Evolutionary conservation across 2,797 vertebrate species (phyloP), one percentile per base, ranked within the genome.

Genomic region (Malacoraja senta): DNA sequence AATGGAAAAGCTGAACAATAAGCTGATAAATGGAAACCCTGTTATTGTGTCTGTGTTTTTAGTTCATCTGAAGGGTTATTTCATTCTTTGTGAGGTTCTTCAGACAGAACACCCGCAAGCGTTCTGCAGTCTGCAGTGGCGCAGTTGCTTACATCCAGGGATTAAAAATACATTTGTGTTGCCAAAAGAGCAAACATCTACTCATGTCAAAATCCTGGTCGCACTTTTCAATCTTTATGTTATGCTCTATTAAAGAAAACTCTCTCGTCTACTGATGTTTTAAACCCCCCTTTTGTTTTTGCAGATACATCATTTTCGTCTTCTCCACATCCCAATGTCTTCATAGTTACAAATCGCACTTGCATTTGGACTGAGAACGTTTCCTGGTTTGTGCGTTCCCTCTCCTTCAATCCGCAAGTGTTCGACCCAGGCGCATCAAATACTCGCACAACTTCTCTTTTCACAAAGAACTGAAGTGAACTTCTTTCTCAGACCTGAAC

Each of bases 161-260:
- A 88, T 88, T 88, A 88, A 88, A 88, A 63, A 35, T 35, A 88
- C n/a, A 88, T 88, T 88, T 68, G 61, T 35, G 65, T 88, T 88
- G 84, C 61, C 84, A 88, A 88, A 35, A 19, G 63, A 88, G 84
- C 63, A 88, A 88, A 88, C 63, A 88, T 58, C 84, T 32, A 63
- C 61, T 88, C 15, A 88, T 88, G 61, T 88, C n/a, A 32, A 68
- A 88, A 88, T 65, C 35, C n/a, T 21, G 35, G 84, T 35, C 84
- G 1, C n/a, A 88, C 32, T 65, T 88, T 88, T 88, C 63, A 88
- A 88, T 68, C n/a, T 35, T 88, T 68, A 88, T 88, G 65, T 88
- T 35, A 35, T 88, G 63, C n/a, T 32, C 61, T 19, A 35, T 88
- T 63, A 88, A 88, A 88, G 84, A 21, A 21, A 21, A 32, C 68